Evolutionary conservation across 2,797 vertebrate genomes (phyloP).

Genomic region (Acanthurus tractus): DNA sequence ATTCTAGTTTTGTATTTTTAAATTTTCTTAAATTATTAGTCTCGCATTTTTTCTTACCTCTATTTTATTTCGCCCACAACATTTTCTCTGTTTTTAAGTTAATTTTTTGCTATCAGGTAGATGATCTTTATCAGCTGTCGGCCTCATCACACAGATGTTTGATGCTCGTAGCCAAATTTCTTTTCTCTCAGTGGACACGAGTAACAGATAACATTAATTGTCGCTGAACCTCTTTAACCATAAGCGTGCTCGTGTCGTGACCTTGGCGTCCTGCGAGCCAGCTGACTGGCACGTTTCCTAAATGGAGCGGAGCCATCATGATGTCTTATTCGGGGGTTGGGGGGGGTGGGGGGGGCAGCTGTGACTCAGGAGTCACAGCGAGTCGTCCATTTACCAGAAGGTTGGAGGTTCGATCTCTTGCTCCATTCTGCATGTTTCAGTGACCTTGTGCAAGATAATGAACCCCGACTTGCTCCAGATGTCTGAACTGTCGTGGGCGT

Average conservation of each 20-base stretch:
- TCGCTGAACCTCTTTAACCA: conserved; percentile 3
- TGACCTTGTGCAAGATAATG: too few species aligned
- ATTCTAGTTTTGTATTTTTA: too few species aligned
- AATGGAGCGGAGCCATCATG: conserved; percentile 16
- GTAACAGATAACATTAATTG: conserved; percentile 29
- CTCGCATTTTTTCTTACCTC: background rate
- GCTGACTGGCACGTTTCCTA: conserved; percentile 18
- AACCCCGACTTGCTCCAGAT: too few species aligned
- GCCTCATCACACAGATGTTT: conserved; percentile 30
- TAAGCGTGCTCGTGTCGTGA: conserved; percentile 6
- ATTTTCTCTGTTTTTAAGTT: background rate
- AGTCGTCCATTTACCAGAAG: too few species aligned
- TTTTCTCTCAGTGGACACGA: conserved; percentile 15
- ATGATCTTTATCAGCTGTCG: background rate
- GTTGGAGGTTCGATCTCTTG: too few species aligned
- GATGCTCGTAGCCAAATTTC: conserved; percentile 2
- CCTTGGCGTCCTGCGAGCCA: background rate
- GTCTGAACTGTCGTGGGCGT: too few species aligned
- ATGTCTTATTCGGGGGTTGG: too few species aligned
- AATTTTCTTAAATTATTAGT: background rate
- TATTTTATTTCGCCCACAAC: background rate
- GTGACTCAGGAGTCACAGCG: too few species aligned
- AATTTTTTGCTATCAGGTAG: background rate
- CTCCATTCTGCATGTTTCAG: too few species aligned
- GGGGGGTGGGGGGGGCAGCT: too few species aligned